Base-by-base conservation (phyloP, 2,797 vertebrate species). In the Spea hammondii region DNA sequence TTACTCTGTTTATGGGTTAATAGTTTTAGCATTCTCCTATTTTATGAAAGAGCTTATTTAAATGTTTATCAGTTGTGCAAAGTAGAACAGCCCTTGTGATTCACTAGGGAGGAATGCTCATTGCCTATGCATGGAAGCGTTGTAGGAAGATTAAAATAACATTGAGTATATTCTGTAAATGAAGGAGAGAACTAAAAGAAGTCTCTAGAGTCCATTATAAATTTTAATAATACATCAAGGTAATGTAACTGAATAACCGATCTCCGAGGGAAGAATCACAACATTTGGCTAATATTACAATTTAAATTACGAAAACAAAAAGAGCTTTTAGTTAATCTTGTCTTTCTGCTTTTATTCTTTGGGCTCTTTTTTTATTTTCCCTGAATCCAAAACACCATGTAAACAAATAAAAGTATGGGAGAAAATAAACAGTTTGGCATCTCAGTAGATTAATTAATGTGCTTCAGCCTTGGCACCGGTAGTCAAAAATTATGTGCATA, bases 141-240 rank as follows among this genome's bases (percentile, higher is more conserved):
- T 97, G 96, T 96, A 90, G 94, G 93, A 92, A 97, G 95, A 99
- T 98, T 98, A 98, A 96, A 99, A 97, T 96, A 97, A 98, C 96
- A 98, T 91, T 94, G 94, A 95, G 95, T 95, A 95, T 95, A 95
- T 97, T 97, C 96, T 97, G 96, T 98, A 98, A 98, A 99, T 96
- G 95, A 98, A 96, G 96, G 92, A 93, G 94, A 96, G 95, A 95
- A 95, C 94, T 94, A 96, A 93, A 91, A 91, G 92, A 94, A 93
- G 92, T 94, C 97, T 96, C 97, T 87, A 93, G 97, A 99, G 97
- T 96, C 96, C 96, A 97, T 99, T 99, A 99, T 96, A 95, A 95
- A 96, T 97, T 98, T 99, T 97, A 99, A 99, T 99, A 98, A 99
- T 96, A 99, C 97, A 99, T 98, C 96, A 99, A 98, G 97, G 96